Evolutionary conservation across 2,113 vertebrate species (phyloP).

Genomic region (Fulica atra): DNA sequence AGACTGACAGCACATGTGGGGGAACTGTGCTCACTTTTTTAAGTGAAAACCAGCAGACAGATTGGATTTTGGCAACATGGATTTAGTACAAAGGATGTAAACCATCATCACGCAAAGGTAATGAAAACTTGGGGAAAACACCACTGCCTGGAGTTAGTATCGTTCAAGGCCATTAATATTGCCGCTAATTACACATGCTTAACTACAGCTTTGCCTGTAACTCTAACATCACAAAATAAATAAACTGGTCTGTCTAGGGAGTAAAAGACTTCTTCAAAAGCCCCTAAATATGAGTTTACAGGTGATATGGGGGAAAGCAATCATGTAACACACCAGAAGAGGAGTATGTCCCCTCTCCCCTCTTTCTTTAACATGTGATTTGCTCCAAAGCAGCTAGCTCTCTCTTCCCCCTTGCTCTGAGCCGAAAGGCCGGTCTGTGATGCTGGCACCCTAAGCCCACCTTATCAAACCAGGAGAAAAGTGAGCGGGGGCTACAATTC

Average conservation of each 20-base stretch:
- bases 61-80: not conserved
- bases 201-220: not conserved
- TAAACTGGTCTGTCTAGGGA: not conserved
- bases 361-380: not conserved
- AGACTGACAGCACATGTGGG: not conserved
- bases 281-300: not conserved
- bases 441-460: not conserved
- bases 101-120: not conserved
- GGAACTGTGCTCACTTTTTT: not conserved
- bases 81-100: conserved; percentile 15
- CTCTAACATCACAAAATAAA: not conserved
- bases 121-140: conserved; percentile 15
- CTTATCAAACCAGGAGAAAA: not conserved
- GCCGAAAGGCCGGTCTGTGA: not conserved
- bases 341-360: not conserved
- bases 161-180: not conserved
- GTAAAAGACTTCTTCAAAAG: not conserved
- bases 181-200: not conserved
- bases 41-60: conserved; percentile 1
- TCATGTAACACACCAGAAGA: not conserved
- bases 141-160: not conserved
- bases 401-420: not conserved
- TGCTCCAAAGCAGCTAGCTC: not conserved
- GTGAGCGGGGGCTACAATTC: not conserved
- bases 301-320: accelerated